These are phyloP conservation scores for Pteruthius melanotis DNA, from an alignment of 2,113 vertebrate species.

Conservation along the genomic window DNA sequence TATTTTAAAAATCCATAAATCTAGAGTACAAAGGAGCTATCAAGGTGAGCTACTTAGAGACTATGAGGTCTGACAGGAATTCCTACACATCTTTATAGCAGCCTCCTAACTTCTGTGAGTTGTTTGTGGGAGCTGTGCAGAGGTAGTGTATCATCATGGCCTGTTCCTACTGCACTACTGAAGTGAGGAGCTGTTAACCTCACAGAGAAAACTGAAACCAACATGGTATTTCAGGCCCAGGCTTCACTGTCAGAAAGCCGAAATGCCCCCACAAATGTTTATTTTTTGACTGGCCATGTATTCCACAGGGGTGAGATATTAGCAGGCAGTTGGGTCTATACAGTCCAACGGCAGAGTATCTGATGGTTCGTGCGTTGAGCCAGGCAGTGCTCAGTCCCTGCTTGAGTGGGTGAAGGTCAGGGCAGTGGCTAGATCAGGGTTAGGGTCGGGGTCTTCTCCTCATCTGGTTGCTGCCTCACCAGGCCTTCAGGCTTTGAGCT, in stretches of 20 bases:
- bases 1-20: constrained; percentile 49
- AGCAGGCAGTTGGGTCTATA: background rate
- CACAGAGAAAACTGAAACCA: background rate
- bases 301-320: background rate
- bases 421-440: background rate
- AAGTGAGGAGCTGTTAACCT: background rate
- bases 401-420: no score
- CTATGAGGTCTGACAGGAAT: constrained; percentile 18
- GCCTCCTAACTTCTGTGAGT: background rate
- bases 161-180: background rate
- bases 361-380: background rate
- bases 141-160: background rate
- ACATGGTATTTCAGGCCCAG: background rate
- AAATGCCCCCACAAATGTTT: background rate
- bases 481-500: background rate
- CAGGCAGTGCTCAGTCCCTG: background rate
- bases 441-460: background rate
- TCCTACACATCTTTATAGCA: background rate
- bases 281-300: background rate
- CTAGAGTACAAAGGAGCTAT: constrained; percentile 27
- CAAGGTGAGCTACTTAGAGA: background rate
- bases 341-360: background rate
- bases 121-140: background rate
- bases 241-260: background rate
- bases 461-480: background rate